phyloP scores from a whole-genome alignment of 2,113 vertebrate genomes.

The Hippocampus zosterae region DNA sequence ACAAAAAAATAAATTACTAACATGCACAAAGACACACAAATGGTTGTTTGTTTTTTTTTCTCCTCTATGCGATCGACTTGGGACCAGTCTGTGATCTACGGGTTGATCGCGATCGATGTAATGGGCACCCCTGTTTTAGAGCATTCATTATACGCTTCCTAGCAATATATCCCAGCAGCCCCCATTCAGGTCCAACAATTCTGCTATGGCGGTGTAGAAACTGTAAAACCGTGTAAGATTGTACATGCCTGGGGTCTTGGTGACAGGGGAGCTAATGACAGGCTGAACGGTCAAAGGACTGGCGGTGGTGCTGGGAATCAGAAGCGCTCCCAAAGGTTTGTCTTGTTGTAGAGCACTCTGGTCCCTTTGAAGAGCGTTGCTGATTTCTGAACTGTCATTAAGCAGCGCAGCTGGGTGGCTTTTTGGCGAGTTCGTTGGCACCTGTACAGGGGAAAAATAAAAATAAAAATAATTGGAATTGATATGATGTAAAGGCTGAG shows the following conservation, averaged over 20 bases:
- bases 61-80: no score
- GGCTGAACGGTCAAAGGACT: slow-evolving; percentile 41
- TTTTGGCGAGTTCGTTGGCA: slow-evolving; percentile 45
- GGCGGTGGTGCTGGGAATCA: slow-evolving; percentile 23
- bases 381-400: slow-evolving; percentile 62
- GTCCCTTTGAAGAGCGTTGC: slow-evolving; percentile 73
- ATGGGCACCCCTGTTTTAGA: no score
- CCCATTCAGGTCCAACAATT: no score
- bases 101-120: no score
- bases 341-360: slow-evolving; percentile 61
- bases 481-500: not conserved
- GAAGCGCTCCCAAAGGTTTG: slow-evolving; percentile 1
- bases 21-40: no score
- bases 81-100: no score
- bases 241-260: slow-evolving; percentile 70
- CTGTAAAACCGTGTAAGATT: no score
- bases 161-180: no score
- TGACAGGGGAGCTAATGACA: slow-evolving; percentile 59
- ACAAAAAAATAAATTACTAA: no score
- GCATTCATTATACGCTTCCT: no score
- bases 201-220: no score
- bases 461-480: not conserved
- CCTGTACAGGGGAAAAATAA: slow-evolving; percentile 43
- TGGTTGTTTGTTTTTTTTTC: no score
- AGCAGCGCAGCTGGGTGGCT: slow-evolving; percentile 38